These are phyloP conservation scores for Chauna torquata DNA, from an alignment of 2,113 vertebrate species.

Conservation along the genomic window DNA sequence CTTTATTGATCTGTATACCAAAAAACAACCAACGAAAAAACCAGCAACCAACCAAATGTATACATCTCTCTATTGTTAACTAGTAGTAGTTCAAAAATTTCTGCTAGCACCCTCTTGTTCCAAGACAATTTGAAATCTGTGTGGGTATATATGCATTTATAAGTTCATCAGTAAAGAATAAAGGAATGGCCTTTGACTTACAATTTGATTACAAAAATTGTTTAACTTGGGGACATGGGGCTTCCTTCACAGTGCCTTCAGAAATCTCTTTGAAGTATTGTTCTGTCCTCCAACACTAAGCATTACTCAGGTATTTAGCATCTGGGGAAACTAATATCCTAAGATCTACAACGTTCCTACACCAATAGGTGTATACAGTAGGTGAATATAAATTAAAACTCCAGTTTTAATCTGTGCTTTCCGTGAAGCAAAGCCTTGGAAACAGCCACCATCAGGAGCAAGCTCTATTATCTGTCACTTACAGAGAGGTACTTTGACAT, in stretches of 20 bases:
- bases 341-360: not conserved
- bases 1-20: not conserved
- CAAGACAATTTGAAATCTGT: not conserved
- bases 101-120: not conserved
- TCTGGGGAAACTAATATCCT: not conserved
- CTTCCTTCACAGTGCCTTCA: conserved; percentile 54
- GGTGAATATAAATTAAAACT: not conserved
- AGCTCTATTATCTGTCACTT: not conserved
- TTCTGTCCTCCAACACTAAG: conserved; percentile 38
- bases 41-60: not conserved
- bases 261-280: conserved; percentile 43
- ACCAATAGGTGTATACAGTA: not conserved
- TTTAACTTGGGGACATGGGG: not conserved
- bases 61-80: not conserved
- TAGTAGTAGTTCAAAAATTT: not conserved
- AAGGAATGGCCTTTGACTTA: not conserved
- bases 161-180: not conserved
- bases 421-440: not conserved
- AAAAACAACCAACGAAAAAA: not conserved
- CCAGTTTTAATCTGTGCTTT: not conserved
- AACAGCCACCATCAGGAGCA: not conserved
- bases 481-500: not conserved
- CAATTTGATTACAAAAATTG: not conserved
- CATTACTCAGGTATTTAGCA: conserved; percentile 30
- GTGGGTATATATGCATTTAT: not conserved